These are phyloP conservation scores for Epinotia bilunana DNA, from an alignment of 2,888 invertebrate species.

Conservation along the genomic window DNA sequence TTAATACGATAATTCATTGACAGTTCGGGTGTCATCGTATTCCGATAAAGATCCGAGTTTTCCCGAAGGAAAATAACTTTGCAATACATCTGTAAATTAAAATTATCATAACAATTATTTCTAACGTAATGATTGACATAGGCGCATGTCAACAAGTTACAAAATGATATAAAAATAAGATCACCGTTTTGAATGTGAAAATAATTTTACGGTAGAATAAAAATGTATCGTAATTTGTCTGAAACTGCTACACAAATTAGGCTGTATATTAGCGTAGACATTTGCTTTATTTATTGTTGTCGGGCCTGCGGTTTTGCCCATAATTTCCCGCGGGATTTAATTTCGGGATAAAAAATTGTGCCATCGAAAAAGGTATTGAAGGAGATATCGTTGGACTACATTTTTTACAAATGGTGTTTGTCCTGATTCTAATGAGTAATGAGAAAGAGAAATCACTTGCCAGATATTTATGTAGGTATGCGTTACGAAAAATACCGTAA, in stretches of 20 bases:
- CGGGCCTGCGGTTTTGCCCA: neutral
- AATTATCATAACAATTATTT: too few relatives aligned
- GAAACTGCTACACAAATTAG: neutral
- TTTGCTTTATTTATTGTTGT: conserved; percentile 11
- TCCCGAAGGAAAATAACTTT: too few relatives aligned
- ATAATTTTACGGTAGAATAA: neutral
- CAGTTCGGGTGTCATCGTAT: too few relatives aligned
- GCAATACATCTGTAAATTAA: too few relatives aligned
- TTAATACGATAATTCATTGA: too few relatives aligned
- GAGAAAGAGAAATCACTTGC: neutral
- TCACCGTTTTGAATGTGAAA: neutral
- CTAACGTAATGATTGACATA: too few relatives aligned
- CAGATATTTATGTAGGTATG: neutral
- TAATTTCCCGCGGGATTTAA: conserved; percentile 24
- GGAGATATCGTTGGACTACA: neutral
- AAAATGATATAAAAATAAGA: too few relatives aligned
- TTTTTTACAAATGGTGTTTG: neutral
- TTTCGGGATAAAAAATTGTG: conserved; percentile 16
- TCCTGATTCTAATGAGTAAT: neutral
- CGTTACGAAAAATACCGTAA: neutral
- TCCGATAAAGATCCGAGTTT: too few relatives aligned
- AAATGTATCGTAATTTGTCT: neutral
- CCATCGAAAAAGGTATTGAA: conserved; percentile 6
- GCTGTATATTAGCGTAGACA: neutral
- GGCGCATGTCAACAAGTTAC: too few relatives aligned